Conservation (phyloP, 2,797 vertebrate species). For the Pelodytes ibericus region DNA sequence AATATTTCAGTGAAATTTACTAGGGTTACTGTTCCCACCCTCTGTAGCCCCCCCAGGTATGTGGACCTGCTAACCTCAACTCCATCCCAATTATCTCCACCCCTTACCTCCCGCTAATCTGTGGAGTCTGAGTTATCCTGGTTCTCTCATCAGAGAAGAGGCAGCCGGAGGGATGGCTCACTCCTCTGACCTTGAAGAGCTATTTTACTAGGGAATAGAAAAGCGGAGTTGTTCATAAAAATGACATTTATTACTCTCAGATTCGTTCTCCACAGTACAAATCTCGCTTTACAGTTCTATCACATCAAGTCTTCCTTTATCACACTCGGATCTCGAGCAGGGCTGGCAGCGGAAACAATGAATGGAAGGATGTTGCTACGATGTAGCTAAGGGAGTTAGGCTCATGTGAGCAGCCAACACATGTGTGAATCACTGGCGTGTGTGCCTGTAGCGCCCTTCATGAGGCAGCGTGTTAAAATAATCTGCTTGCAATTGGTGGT, state of each 20-base stretch:
- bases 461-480: too few relatives aligned
- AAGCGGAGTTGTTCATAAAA: constrained; percentile 74
- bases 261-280: constrained; percentile 61
- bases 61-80: background rate
- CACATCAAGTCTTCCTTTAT: constrained; percentile 63
- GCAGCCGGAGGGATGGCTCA: constrained; percentile 62
- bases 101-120: background rate
- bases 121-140: constrained; percentile 8
- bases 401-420: too few relatives aligned
- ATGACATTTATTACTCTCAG: constrained; percentile 71
- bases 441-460: background rate
- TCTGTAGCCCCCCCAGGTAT: background rate
- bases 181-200: constrained; percentile 71
- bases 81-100: background rate
- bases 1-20: background rate
- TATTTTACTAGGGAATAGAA: constrained; percentile 66
- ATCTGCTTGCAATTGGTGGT: too few relatives aligned
- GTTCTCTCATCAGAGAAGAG: constrained; percentile 34
- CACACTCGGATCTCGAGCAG: constrained; percentile 21
- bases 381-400: background rate
- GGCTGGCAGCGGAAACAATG: background rate
- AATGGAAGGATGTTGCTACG: background rate
- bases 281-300: constrained; percentile 68
- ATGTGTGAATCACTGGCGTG: too few relatives aligned
- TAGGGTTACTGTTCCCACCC: background rate